phyloP scores from a whole-genome alignment of 2,113 vertebrate species.

The Hystrix brachyura region DNA sequence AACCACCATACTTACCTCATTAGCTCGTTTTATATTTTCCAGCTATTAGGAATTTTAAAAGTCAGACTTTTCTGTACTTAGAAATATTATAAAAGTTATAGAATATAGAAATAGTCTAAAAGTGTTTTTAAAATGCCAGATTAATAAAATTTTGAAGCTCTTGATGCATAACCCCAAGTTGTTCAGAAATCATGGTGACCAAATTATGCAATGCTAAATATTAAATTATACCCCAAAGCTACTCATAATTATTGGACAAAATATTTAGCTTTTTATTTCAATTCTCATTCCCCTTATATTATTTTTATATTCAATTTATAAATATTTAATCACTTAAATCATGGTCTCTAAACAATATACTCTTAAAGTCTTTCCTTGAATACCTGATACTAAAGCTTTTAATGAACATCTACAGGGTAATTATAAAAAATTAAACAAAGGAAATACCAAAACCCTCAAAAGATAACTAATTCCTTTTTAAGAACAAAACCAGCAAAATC shows the following conservation, averaged over 20 bases:
- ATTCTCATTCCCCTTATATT: neutral
- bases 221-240: neutral
- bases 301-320: neutral
- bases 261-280: neutral
- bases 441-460: neutral
- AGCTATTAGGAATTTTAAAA: neutral
- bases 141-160: slow-evolving; percentile 5
- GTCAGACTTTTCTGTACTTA: neutral
- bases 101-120: neutral
- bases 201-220: neutral
- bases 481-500: neutral
- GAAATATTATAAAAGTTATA: neutral
- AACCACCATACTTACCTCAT: neutral
- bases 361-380: neutral
- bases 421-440: slow-evolving; percentile 1
- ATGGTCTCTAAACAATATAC: too few relatives aligned
- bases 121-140: neutral
- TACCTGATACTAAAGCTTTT: neutral
- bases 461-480: neutral
- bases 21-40: neutral
- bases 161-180: neutral
- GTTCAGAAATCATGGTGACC: neutral
- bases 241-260: neutral
- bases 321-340: neutral
- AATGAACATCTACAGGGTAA: neutral